Percentiles rank a stretch among this genome's conserved stretches.
phyloP scores from a whole-genome alignment of 2,888 invertebrate genomes.

The Thymelicus acteon region DNA sequence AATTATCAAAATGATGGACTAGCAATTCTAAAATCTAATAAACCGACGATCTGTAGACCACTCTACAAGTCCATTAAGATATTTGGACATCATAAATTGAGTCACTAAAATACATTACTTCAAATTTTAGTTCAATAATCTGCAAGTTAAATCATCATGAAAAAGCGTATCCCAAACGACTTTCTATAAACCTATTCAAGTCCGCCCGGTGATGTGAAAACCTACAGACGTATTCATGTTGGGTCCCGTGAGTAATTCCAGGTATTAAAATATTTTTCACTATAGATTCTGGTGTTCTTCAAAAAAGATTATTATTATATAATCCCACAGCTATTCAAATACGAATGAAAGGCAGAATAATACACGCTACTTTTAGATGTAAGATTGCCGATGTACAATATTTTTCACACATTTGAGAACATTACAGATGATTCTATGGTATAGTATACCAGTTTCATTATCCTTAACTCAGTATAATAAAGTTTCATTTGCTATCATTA shows the following conservation, averaged over 20 bases:
- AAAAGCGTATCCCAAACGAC: slow-evolving; percentile 3
- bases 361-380: too few species aligned
- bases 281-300: background rate
- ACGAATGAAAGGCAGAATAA: background rate
- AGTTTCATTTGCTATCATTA: too few species aligned
- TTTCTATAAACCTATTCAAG: slow-evolving; percentile 10
- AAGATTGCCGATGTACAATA: too few species aligned
- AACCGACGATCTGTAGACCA: too few species aligned
- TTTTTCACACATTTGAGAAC: too few species aligned
- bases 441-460: too few species aligned
- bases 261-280: background rate
- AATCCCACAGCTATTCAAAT: background rate
- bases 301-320: slow-evolving; percentile 3
- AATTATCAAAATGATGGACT: slow-evolving; percentile 5
- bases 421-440: too few species aligned
- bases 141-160: slow-evolving; percentile 2
- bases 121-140: slow-evolving; percentile 1
- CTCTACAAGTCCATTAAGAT: background rate
- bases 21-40: too few species aligned
- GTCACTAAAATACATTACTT: background rate
- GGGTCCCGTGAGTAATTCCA: slow-evolving; percentile 12
- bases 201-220: slow-evolving; percentile 1
- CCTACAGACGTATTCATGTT: background rate
- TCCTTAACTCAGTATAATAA: too few species aligned
- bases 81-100: slow-evolving; percentile 22